Percentiles rank a stretch among this genome's conserved stretches.
These are phyloP conservation scores for Pteropus alecto DNA, from an alignment of 2,113 vertebrate species.

Conservation along the genomic window DNA sequence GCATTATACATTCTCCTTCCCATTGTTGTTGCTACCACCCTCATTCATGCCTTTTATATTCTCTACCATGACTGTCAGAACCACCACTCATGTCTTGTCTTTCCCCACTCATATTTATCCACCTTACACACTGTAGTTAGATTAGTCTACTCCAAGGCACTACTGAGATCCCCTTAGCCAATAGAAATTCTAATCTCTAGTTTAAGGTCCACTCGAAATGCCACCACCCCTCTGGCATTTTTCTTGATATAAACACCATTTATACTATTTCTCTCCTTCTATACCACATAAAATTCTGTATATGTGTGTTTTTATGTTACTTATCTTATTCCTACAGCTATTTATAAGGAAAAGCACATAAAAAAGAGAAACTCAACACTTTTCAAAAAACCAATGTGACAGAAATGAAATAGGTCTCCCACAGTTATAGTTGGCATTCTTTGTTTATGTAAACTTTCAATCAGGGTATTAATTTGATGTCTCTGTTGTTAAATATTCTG, in stretches of 20 bases:
- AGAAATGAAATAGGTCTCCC: neutral
- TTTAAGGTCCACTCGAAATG: neutral
- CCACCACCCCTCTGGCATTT: neutral
- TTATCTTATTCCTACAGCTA: neutral
- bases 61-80: neutral
- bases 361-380: neutral
- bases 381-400: neutral
- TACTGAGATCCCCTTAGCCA: neutral
- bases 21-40: neutral
- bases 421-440: neutral
- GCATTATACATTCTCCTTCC: neutral
- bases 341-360: neutral
- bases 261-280: neutral
- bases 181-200: neutral
- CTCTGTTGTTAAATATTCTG: neutral
- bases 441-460: neutral
- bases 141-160: neutral
- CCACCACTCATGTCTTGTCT: neutral
- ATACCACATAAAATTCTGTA: neutral
- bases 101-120: neutral
- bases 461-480: neutral
- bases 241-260: neutral
- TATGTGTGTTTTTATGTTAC: neutral
- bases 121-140: neutral
- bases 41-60: neutral